Base-by-base conservation (phyloP, 2,888 invertebrate species). In the Plagodis pulveraria region DNA sequence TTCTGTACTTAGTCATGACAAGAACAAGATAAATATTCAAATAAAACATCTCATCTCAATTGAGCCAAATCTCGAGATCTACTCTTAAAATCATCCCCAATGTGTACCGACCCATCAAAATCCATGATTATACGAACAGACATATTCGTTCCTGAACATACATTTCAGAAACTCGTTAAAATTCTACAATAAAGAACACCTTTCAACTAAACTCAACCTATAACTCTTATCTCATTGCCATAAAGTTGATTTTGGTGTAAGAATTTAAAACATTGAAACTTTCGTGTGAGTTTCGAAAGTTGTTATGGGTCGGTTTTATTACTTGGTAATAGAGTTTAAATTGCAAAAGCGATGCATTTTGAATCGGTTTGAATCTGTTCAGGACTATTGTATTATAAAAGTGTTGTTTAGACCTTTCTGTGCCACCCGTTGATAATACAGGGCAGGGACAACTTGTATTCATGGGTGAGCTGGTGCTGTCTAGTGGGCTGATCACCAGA, bases 81-180 rank as follows among this genome's bases (percentile, higher is more conserved):
- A 9, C 6, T 41, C n/a, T 10, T n/a, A 8, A 43, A 5, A 43
- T 12, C 33, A 33, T 33, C 9, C 35, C 11, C 5, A 33, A 33
- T 32, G n/a, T 47, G 9, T 12, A 36, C 35, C n/a, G 35, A 47
- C 6, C n/a, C 11, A 38, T 49, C 48, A 49, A 12, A 38, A 36
- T 40, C 35, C 49, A 40, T 49, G 8, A 49, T 40, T 49, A 40
- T 49, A 32, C 36, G 12, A 47, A 35, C 33, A 36, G 9, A 49
- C 48, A 36, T 22, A 38, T 48, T 48, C 35, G 11, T 36, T 47
- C 11, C 65, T 64, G 65, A 66, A 63, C 69, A 66, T 54, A 66
- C 66, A 69, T 62, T 62, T 56, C 60, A 40, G 58, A 61, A 71
- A 70, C 70, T 73, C 70, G 73, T 72, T 72, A 70, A 73, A 73